A percentile compares a stretch with the other conserved stretches of the same genome.
Evolutionary conservation across 2,888 invertebrate genomes (phyloP).

Genomic region (Leptinotarsa rubiginosa): DNA sequence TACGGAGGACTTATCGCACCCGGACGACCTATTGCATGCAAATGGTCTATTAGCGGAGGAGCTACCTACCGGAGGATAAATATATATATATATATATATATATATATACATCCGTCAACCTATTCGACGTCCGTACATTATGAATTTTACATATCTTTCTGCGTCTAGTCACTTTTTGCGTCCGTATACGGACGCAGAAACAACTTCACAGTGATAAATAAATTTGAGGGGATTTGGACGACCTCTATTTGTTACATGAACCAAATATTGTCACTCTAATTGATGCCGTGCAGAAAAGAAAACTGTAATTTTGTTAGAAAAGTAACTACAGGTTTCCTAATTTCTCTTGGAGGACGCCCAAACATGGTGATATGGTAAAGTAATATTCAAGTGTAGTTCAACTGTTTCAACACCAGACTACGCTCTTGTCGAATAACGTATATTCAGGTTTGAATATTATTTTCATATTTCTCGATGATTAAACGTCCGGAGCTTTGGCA

Average conservation of each 20-base stretch:
- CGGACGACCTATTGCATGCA: too few relatives aligned
- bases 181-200: conserved; percentile 3
- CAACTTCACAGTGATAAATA: not conserved
- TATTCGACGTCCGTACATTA: not conserved
- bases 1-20: too few relatives aligned
- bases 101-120: not conserved
- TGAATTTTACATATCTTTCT: not conserved
- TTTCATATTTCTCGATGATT: not conserved
- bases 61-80: too few relatives aligned
- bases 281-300: not conserved
- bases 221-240: not conserved
- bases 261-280: not conserved
- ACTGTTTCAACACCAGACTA: not conserved
- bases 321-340: not conserved
- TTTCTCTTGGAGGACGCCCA: not conserved
- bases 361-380: not conserved
- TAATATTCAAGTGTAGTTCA: not conserved
- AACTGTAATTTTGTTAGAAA: not conserved
- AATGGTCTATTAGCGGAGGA: too few relatives aligned
- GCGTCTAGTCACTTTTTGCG: not conserved
- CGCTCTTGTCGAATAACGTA: not conserved
- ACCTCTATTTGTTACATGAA: not conserved
- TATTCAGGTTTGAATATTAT: not conserved
- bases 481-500: not conserved
- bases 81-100: not conserved